Evolutionary conservation across 2,888 invertebrate species (phyloP), one percentile per base, ranked within the genome.

Genomic region (Calameuta pallipes): DNA sequence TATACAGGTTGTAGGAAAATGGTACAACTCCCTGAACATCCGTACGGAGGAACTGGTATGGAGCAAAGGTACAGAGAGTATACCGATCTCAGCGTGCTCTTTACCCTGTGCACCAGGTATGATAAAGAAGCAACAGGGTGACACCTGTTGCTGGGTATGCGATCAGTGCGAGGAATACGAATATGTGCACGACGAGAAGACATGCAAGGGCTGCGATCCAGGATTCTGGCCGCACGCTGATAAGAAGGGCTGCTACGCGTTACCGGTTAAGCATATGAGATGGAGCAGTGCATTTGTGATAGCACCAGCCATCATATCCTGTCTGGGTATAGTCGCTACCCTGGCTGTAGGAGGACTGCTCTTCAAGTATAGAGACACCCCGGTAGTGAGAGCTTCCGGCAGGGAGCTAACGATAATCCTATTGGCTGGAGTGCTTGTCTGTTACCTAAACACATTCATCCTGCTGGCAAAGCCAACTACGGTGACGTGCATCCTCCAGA

Each of bases 91-190:
- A 1, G 94, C 95, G 1, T 96, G 96, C 86, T 95, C 95, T 70
- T 90, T 94, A 78, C 95, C 95, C 11, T 96, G 96, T 88, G 92
- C 92, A 80, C 92, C 93, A 56, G 95, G 95, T 73, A 94, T 95
- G 93, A 94, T 95, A 81, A 94, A 94, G 86, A 95, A 94, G 89
- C 94, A 95, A 91, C 94, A 94, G 92, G 94, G 94, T 11, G 94
- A 95, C 89, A 94, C 94, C 73, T 96, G 96, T 91, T 96, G 96
- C 91, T 96, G 96, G 96, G 95, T 95, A 34, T 96, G 96, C 88
- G 94, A 95, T 85, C 94, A 93, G 79, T 96, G 96, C 89, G 94
- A 95, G 86, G 93, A 94, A 11, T 94, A 94, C 88, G 95, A 96
- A 89, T 95, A 93, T 85, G 94, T 95, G 9, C 92, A 92, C 84